phyloP scores from a whole-genome alignment of 2,113 vertebrate genomes.

The Falco punctatus region DNA sequence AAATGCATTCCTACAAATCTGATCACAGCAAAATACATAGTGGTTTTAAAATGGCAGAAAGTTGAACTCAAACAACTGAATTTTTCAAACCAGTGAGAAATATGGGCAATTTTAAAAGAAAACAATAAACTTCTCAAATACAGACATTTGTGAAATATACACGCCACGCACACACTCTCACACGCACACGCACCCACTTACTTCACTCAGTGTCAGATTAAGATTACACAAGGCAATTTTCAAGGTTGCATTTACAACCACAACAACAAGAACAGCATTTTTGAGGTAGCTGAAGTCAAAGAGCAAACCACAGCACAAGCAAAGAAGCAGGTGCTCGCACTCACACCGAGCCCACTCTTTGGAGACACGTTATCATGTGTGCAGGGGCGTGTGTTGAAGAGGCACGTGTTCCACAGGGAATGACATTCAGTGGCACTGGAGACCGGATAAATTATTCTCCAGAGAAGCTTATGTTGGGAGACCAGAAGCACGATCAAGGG shows the following conservation, averaged over 20 bases:
- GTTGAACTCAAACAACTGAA: neutral
- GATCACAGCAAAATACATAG: slow-evolving; percentile 10
- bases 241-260: slow-evolving; percentile 60
- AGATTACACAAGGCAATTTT: slow-evolving; percentile 62
- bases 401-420: neutral
- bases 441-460: neutral
- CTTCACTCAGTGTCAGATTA: slow-evolving; percentile 41
- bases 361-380: slow-evolving; percentile 5
- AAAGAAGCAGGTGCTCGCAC: slow-evolving; percentile 23
- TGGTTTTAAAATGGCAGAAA: slow-evolving; percentile 5
- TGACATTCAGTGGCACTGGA: neutral
- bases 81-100: slow-evolving; percentile 15
- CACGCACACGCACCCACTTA: neutral
- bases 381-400: neutral
- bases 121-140: neutral
- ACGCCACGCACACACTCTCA: neutral
- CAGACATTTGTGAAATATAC: slow-evolving; percentile 9
- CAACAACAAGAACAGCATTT: slow-evolving; percentile 58
- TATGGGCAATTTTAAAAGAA: neutral
- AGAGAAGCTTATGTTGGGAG: neutral
- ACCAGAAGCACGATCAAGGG: neutral
- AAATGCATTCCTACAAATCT: slow-evolving; percentile 1
- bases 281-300: slow-evolving; percentile 76
- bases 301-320: slow-evolving; percentile 57
- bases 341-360: slow-evolving; percentile 46